A percentile compares a stretch with the other conserved stretches of the same genome.
Conservation (phyloP, 2,888 invertebrate species). For the Heteromurus nitidus region DNA sequence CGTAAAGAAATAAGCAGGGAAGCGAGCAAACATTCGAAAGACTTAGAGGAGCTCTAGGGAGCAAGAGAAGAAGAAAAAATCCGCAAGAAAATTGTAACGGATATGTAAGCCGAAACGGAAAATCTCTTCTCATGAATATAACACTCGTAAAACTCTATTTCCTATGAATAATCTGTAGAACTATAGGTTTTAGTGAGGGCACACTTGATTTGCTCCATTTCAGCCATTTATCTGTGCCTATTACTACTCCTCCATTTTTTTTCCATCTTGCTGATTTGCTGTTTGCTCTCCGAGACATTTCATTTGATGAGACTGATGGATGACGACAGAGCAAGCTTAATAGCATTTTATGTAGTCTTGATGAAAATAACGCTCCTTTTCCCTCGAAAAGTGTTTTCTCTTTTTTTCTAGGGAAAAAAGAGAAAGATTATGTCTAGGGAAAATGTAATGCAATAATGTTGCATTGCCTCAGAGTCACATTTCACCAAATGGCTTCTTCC, state of each 20-base stretch:
- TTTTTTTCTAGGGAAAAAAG: too few relatives aligned
- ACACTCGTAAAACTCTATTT: neutral
- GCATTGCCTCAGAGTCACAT: too few relatives aligned
- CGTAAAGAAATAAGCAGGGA: too few relatives aligned
- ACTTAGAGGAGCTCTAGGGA: neutral
- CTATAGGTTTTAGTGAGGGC: neutral
- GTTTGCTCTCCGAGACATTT: conserved; percentile 1
- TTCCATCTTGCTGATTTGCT: neutral
- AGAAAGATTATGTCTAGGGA: too few relatives aligned
- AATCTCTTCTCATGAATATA: neutral
- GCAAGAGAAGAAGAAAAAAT: neutral
- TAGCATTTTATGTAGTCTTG: too few relatives aligned
- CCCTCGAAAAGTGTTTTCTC: too few relatives aligned
- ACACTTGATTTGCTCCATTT: neutral
- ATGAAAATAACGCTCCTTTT: too few relatives aligned
- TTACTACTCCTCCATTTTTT: neutral
- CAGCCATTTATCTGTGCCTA: neutral
- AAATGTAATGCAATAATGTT: too few relatives aligned
- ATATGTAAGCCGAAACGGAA: neutral
- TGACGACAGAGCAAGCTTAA: neutral
- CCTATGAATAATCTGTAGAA: neutral
- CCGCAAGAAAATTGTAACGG: too few relatives aligned
- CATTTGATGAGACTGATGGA: conserved; percentile 31
- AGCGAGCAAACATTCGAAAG: neutral
- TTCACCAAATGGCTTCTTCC: too few relatives aligned